Evolutionary conservation across 2,113 vertebrate genomes (phyloP), one percentile per base, ranked within the genome.

Genomic region (Psettodes erumei): DNA sequence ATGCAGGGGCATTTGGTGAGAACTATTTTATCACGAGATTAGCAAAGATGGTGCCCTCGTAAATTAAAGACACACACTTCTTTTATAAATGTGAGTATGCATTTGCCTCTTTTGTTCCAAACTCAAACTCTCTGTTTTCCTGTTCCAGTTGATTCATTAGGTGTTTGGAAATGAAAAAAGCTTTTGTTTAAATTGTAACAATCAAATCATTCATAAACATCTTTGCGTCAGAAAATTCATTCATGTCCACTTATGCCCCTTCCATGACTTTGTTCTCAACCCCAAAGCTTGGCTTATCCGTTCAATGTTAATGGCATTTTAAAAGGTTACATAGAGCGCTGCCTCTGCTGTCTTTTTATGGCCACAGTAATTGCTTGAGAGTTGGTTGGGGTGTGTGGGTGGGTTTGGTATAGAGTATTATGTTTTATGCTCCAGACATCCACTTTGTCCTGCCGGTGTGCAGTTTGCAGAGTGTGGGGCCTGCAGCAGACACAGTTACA

Each of bases 11-110:
- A 63, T 71, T 71, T n/a, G 71, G 42, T 43, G 16, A 42, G 35
- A 64, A 51, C 60, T 23, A 53, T 65, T 65, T 54, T 15, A 43
- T 47, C 35, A 74, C 11, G 56, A 42, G 33, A 72, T 76, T 50
- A 60, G 11, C 53, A 11, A 15, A 69, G 69, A 61, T 43, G 12
- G 3, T 38, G 23, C 53, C 13, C 6, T 33, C 66, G 65, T 7
- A 25, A n/a, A 13, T n/a, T 18, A 37, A 72, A 35, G 67, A 40
- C 5, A 48, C 16, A 37, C 21, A 11, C 13, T 55, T 33, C 4
- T 25, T 48, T 43, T 60, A 38, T 18, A 42, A 25, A 18, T 58
- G n/a, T 38, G 32, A 53, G 51, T 40, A 28, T 28, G 19, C 6
- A 5, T 53, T 69, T 19, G 27, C 40, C n/a, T 2, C 10, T 35